These are phyloP conservation scores for Gymnarchus niloticus DNA, from an alignment of 2,113 vertebrate species.

Conservation along the genomic window DNA sequence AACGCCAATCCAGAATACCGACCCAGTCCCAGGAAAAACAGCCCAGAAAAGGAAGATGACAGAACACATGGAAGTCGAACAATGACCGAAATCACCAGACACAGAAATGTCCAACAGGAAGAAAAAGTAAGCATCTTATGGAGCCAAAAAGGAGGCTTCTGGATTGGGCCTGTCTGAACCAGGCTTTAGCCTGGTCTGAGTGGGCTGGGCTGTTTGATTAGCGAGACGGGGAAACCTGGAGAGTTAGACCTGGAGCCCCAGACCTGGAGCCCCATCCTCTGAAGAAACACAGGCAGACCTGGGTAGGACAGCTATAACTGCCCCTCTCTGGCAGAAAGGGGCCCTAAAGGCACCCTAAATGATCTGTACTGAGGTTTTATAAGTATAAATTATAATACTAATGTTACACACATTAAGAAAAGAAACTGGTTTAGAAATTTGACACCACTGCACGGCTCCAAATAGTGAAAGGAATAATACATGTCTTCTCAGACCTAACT, in stretches of 20 bases:
- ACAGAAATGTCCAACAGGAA: background rate
- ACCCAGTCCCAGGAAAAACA: background rate
- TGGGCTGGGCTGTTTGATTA: constrained; percentile 63
- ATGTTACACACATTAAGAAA: too few species aligned
- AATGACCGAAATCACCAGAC: background rate
- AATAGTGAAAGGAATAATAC: too few species aligned
- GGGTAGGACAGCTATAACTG: constrained; percentile 26
- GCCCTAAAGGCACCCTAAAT: too few species aligned
- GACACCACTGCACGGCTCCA: too few species aligned
- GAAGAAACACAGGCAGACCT: constrained; percentile 6
- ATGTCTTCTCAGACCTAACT: too few species aligned
- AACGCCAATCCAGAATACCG: background rate
- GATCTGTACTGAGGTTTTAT: too few species aligned
- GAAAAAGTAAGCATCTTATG: constrained; percentile 55
- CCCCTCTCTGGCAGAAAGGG: too few species aligned
- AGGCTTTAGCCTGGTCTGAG: constrained; percentile 58
- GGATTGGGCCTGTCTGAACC: constrained; percentile 64
- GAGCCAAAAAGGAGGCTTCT: constrained; percentile 67
- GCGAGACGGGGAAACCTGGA: constrained; percentile 41
- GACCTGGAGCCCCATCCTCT: background rate
- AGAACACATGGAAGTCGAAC: background rate
- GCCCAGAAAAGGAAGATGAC: background rate
- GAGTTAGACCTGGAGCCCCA: constrained; percentile 11
- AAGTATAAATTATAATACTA: too few species aligned
- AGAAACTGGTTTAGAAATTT: too few species aligned